Conservation (phyloP, 2,888 invertebrate species). For the Itoplectis maculator region DNA sequence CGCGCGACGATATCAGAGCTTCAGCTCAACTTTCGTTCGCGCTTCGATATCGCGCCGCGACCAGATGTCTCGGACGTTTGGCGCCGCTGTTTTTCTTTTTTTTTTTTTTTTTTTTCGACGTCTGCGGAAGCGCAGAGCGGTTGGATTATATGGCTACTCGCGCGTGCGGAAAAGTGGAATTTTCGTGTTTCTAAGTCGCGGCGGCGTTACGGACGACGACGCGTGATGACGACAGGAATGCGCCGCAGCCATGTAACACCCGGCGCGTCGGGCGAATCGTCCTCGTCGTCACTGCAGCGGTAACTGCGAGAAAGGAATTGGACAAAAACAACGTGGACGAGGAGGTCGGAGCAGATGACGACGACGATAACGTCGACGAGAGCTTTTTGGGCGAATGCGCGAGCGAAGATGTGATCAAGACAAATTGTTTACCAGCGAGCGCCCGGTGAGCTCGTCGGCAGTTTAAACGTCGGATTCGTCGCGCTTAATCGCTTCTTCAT, state of each 20-base stretch:
- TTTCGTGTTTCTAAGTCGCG: conserved; percentile 11
- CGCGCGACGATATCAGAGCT: conserved; percentile 38
- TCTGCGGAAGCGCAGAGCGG: conserved; percentile 27
- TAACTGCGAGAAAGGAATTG: neutral
- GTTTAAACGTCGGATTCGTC: conserved; percentile 30
- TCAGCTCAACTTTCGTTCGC: conserved; percentile 61
- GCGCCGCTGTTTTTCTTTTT: conserved; percentile 17
- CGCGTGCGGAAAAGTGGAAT: conserved; percentile 38
- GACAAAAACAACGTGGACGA: neutral
- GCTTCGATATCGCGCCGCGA: conserved; percentile 55
- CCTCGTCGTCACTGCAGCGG: neutral
- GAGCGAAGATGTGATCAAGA: conserved; percentile 40
- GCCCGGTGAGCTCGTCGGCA: conserved; percentile 4
- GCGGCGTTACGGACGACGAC: conserved; percentile 36
- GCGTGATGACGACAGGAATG: neutral
- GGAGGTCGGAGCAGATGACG: neutral
- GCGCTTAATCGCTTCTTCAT: conserved; percentile 45
- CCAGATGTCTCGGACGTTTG: conserved; percentile 60
- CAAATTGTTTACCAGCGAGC: conserved; percentile 17
- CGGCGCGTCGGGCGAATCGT: no score
- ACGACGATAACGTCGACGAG: neutral
- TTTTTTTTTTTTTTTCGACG: conserved; percentile 30
- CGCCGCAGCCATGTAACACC: no score
- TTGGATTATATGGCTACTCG: conserved; percentile 55
- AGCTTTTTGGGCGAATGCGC: conserved; percentile 20